Percentiles rank a stretch among this genome's conserved stretches.
phyloP scores from a whole-genome alignment of 2,888 invertebrate genomes.

The Matsumyia berberina region DNA sequence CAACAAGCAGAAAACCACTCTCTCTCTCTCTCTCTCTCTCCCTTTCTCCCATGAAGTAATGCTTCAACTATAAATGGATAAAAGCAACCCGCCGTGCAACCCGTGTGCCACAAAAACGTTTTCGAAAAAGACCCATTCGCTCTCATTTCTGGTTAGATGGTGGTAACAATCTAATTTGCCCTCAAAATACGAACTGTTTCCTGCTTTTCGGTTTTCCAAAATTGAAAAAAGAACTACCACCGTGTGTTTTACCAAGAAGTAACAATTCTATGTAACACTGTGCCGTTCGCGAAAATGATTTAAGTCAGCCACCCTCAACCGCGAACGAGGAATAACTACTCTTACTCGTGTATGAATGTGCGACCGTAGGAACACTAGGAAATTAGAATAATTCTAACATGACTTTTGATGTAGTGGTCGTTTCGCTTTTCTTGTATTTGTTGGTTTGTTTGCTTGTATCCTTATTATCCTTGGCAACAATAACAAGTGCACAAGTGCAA shows the following conservation, averaged over 20 bases:
- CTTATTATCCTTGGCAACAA: slow-evolving; percentile 48
- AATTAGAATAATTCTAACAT: too few species aligned
- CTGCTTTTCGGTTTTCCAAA: slow-evolving; percentile 14
- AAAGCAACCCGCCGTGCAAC: neutral
- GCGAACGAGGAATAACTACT: neutral
- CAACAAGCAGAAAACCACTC: slow-evolving; percentile 10
- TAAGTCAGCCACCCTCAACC: slow-evolving; percentile 10
- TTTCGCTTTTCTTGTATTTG: too few species aligned
- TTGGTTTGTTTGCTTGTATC: neutral
- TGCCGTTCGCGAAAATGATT: slow-evolving; percentile 30
- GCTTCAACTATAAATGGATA: slow-evolving; percentile 23
- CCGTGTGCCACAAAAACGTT: neutral
- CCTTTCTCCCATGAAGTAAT: slow-evolving; percentile 19
- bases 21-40: too few species aligned
- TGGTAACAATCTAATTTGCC: slow-evolving; percentile 13
- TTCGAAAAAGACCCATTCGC: neutral
- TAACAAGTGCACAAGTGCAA: slow-evolving; percentile 12
- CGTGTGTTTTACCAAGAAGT: slow-evolving; percentile 5
- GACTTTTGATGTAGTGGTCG: too few species aligned
- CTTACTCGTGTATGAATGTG: too few species aligned
- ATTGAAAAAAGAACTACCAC: slow-evolving; percentile 7
- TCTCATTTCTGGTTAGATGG: neutral
- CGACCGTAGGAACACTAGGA: too few species aligned
- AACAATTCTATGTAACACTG: slow-evolving; percentile 20
- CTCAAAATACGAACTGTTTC: slow-evolving; percentile 26